Evolutionary conservation across 2,888 invertebrate species (phyloP), one percentile per base, ranked within the genome.

Genomic region (Abrostola triplasia): DNA sequence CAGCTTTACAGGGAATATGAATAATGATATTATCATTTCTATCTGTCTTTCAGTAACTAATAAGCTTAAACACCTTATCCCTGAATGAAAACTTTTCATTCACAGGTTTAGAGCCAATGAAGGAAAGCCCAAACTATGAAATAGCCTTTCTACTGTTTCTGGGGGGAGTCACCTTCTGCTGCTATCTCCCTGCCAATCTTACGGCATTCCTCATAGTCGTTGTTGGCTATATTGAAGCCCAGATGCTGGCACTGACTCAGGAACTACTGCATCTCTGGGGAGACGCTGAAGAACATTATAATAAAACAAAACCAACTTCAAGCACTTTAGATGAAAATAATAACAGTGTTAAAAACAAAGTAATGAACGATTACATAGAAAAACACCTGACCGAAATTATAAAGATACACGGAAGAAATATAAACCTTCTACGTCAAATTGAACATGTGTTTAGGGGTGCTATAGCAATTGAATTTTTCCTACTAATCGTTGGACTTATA

Each of bases 101-200:
- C 36, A 36, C 82, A 91, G 91, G 91, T 55, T 73, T 91, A 5
- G 89, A 91, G 41, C 91, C 91, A 13, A 85, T 85, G 77, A 62
- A 66, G 5, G 81, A 89, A 50, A 77, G 88, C 4, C 91, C 91
- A 4, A 88, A 91, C 72, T 92, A 84, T 57, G 85, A 89, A 68
- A 81, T 90, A 49, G 77, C 85, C 0, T 83, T 81, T 12, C 35
- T 72, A 0, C 12, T 87, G 0, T 79, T 77, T 51, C 5, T 61
- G 0, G 49, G 72, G 0, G 83, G 80, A 0, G 73, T 81, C 0
- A 65, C 73, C 11, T 85, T 84, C 49, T 81, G 82, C 0, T 77
- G 80, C 24, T 90, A 86, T 61, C 65, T 81, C 0, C 80, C 88
- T 5, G 84, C 88, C 4, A 87, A 82, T 58, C 80, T 89, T 13